Evolutionary conservation across 2,797 vertebrate genomes (phyloP), one percentile per base, ranked within the genome.

Genomic region (Danio kyathit): DNA sequence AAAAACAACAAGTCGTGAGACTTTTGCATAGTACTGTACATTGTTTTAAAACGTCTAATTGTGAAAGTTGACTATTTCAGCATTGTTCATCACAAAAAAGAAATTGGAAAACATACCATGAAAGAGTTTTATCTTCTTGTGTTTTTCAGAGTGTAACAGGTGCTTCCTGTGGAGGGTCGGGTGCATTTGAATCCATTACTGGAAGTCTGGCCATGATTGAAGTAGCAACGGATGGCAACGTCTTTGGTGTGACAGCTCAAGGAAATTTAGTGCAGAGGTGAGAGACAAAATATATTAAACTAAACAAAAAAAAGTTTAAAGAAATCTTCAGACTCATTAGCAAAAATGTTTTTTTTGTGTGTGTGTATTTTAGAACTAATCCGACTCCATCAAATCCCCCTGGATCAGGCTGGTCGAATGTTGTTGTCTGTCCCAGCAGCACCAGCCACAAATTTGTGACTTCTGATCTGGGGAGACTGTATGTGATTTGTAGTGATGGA

Each of bases 131-230:
- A n/a, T n/a, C n/a, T n/a, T 38, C 6, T 43, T 51, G 11, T 60
- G 38, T 19, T 59, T 57, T 46, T 12, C 48, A 76, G 57, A 38
- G n/a, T 48, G 81, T 83, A 16, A 61, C 29, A 0, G 52, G 78
- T 17, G 29, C 5, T 1, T 1, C 5, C 1, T 90, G 87, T 29
- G 0, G 1, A 5, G 38, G 5, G 7, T 8, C 0, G 0, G 2
- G 3, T 0, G 1, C 2, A 5, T 88, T 86, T 87, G 5, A 6
- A n/a, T 0, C 3, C 0, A 11, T 89, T 8, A 0, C 7, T 5
- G 86, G 86, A 2, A 0, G 0, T 5, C 5, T 52, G 13, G 61
- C 2, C 12, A 83, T 87, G 87, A 10, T 89, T 19, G 88, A 89
- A 61, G 76, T 87, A 40, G 78, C 52, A 6, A 81, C 59, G 4